Evolutionary conservation across 2,113 vertebrate genomes (phyloP).

Genomic region (Leptobrachium ailaonicum): DNA sequence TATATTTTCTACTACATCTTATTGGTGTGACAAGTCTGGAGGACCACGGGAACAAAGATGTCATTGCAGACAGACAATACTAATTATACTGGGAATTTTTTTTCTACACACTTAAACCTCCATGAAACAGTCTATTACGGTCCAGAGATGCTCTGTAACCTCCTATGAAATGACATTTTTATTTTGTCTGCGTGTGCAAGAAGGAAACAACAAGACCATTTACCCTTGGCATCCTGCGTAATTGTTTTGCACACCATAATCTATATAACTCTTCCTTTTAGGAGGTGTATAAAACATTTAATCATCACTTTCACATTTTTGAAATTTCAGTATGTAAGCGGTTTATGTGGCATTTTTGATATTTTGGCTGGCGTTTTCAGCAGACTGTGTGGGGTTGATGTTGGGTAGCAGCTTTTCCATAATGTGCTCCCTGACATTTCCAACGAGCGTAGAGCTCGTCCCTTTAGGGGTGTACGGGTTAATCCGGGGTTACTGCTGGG

Average conservation of each 20-base stretch:
- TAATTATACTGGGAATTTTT: constrained; percentile 75
- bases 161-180: neutral
- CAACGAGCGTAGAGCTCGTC: neutral
- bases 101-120: constrained; percentile 68
- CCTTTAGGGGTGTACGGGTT: neutral
- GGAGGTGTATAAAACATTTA: too few species aligned
- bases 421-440: neutral
- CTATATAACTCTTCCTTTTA: too few species aligned
- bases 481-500: constrained; percentile 59
- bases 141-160: constrained; percentile 15
- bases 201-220: neutral
- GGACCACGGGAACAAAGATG: constrained; percentile 79
- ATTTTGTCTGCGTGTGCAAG: neutral
- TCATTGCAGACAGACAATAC: constrained; percentile 77
- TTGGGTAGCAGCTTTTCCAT: neutral
- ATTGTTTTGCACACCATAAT: too few species aligned
- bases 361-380: too few species aligned
- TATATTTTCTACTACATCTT: constrained; percentile 73
- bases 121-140: constrained; percentile 70
- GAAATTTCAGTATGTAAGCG: too few species aligned
- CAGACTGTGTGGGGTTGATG: too few species aligned
- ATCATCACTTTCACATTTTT: too few species aligned
- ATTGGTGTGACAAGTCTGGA: constrained; percentile 74
- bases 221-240: too few species aligned
- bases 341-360: too few species aligned